These are phyloP conservation scores for Chroicocephalus ridibundus DNA, from an alignment of 2,113 vertebrate species.

Conservation along the genomic window DNA sequence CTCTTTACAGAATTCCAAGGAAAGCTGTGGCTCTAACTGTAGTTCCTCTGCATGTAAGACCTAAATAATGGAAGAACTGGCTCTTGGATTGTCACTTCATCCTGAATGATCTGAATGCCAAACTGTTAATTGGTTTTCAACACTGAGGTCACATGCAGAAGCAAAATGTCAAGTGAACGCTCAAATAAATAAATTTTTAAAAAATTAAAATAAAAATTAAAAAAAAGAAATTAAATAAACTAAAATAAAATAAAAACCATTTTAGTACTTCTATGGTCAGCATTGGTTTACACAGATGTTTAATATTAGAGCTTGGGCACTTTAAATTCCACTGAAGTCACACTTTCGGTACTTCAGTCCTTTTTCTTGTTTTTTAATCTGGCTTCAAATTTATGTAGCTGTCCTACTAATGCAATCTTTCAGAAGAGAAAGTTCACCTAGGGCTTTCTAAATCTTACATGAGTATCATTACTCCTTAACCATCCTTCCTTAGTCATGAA, in stretches of 20 bases:
- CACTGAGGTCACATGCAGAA: neutral
- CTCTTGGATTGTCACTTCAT: neutral
- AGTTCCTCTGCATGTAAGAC: neutral
- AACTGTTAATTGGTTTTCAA: neutral
- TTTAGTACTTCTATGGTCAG: neutral
- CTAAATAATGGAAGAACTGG: neutral
- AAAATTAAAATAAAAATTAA: neutral
- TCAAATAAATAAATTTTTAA: neutral
- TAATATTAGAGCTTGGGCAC: neutral
- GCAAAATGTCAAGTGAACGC: neutral
- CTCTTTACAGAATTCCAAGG: neutral
- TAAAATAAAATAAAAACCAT: neutral
- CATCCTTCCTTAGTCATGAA: conserved; percentile 3
- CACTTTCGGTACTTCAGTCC: neutral
- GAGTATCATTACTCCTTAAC: conserved; percentile 48
- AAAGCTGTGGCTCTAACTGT: neutral
- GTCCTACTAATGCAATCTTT: conserved; percentile 35
- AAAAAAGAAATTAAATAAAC: neutral
- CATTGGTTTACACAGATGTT: neutral
- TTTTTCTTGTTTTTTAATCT: neutral
- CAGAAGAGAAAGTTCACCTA: conserved; percentile 18
- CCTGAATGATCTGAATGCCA: neutral
- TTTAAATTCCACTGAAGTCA: neutral
- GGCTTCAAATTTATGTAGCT: conserved; percentile 27
- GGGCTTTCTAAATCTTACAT: conserved; percentile 53